These are phyloP conservation scores for Crenuchus spilurus DNA, from an alignment of 2,797 vertebrate genomes.

Conservation along the genomic window DNA sequence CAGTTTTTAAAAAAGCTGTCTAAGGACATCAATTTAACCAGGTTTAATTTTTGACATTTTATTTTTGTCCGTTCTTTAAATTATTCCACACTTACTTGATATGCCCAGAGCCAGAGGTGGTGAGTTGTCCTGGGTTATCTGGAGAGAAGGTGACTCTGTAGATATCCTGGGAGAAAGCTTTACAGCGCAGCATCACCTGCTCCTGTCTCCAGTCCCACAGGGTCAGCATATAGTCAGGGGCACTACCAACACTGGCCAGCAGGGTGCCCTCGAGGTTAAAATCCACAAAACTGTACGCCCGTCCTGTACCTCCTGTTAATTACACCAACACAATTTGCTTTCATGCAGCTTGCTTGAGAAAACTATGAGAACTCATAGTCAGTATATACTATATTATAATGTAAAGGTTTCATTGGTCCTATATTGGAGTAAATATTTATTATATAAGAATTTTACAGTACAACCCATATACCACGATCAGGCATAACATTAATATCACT, in stretches of 20 bases:
- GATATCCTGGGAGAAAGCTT: conserved; percentile 90
- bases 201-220: conserved; percentile 94
- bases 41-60: background rate
- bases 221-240: conserved; percentile 88
- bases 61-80: background rate
- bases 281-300: conserved; percentile 81
- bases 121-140: conserved; percentile 85
- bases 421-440: too few species aligned
- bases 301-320: conserved; percentile 82
- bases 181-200: conserved; percentile 82
- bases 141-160: conserved; percentile 89
- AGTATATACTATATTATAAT: too few species aligned
- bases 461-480: too few species aligned
- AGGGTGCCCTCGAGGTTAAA: conserved; percentile 84
- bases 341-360: too few species aligned
- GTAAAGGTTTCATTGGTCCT: too few species aligned
- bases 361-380: too few species aligned
- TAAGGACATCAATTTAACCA: background rate
- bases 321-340: background rate
- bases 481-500: too few species aligned
- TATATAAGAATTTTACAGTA: too few species aligned
- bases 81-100: conserved; percentile 83
- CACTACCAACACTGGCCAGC: conserved; percentile 85
- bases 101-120: conserved; percentile 86
- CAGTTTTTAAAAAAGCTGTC: too few species aligned